These are phyloP conservation scores for Corythornis vintsioides DNA, from an alignment of 2,113 vertebrate species.

Conservation along the genomic window DNA sequence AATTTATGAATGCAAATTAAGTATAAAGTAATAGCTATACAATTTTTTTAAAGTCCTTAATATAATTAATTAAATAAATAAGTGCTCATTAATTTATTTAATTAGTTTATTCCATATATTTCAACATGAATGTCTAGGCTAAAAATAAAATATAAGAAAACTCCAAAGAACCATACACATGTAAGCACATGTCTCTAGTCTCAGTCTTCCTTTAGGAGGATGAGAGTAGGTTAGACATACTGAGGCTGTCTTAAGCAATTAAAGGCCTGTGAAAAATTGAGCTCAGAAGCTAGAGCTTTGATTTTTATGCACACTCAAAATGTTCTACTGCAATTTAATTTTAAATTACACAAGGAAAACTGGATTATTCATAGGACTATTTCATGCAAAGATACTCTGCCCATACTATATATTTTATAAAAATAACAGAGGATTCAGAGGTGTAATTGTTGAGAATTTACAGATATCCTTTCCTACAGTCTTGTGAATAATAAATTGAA, in stretches of 20 bases:
- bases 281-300: not conserved
- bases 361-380: not conserved
- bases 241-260: not conserved
- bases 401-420: not conserved
- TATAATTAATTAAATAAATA: not conserved
- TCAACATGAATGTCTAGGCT: not conserved
- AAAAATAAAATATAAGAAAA: not conserved
- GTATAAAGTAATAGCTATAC: not conserved
- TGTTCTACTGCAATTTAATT: not conserved
- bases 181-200: not conserved
- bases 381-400: not conserved
- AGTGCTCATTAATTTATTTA: not conserved
- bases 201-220: not conserved
- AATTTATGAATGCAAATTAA: not conserved
- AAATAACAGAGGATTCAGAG: not conserved
- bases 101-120: not conserved
- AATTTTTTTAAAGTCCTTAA: not conserved
- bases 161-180: not conserved
- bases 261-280: not conserved
- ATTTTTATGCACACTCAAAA: not conserved
- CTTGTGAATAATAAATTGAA: not conserved
- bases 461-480: not conserved
- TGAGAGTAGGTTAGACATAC: not conserved
- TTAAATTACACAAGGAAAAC: not conserved
- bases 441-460: not conserved